phyloP scores from a whole-genome alignment of 1,140 invertebrate species.

The Phocides pigmalion region DNA sequence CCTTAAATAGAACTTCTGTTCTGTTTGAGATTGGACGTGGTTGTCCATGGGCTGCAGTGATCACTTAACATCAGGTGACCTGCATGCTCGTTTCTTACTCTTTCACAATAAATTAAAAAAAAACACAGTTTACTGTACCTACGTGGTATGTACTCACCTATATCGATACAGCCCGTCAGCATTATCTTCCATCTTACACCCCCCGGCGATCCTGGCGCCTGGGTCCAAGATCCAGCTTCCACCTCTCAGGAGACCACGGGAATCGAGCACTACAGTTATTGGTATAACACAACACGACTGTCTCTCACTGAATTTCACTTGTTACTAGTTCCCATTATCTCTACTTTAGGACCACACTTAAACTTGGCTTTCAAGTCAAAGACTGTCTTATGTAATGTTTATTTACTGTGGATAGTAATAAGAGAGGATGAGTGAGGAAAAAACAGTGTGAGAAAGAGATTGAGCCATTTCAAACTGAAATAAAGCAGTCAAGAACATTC shows the following conservation, averaged over 20 bases:
- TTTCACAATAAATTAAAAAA: too few species aligned
- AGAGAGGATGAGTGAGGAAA: too few species aligned
- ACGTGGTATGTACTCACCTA: conserved; percentile 53
- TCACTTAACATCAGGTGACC: too few species aligned
- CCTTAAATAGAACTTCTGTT: too few species aligned
- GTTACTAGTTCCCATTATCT: conserved; percentile 38
- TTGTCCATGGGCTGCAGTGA: too few species aligned
- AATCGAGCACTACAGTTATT: neutral
- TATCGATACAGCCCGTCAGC: conserved; percentile 59
- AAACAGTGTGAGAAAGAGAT: too few species aligned
- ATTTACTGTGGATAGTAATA: neutral
- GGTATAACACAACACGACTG: conserved; percentile 26
- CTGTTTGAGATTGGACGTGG: too few species aligned
- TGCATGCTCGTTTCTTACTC: too few species aligned
- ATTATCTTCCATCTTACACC: conserved; percentile 76
- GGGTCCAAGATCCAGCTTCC: neutral
- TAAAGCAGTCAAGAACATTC: too few species aligned
- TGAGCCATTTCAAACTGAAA: too few species aligned
- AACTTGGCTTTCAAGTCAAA: neutral
- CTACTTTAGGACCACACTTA: neutral
- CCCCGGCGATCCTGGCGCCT: conserved; percentile 19
- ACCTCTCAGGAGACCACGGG: conserved; percentile 17
- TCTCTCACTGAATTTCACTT: conserved; percentile 24
- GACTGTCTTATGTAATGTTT: neutral
- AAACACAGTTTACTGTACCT: neutral